phyloP scores from a whole-genome alignment of 2,888 invertebrate species.

The Stenurella melanura region DNA sequence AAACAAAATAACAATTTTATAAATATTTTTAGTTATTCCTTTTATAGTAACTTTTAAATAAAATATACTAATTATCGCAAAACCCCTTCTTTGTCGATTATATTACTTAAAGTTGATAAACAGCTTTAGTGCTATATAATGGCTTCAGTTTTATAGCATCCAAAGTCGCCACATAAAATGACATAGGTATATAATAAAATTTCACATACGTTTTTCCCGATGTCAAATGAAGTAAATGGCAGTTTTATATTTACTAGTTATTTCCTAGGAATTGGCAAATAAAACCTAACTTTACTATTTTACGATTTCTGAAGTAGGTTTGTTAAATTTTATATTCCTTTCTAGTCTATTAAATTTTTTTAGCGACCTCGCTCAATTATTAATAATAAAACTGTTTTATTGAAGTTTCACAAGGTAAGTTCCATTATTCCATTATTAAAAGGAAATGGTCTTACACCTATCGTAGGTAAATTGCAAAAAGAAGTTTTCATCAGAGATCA shows the following conservation, averaged over 20 bases:
- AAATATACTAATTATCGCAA: no score
- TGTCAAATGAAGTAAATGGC: slow-evolving; percentile 47
- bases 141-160: slow-evolving; percentile 24
- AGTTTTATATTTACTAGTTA: slow-evolving; percentile 52
- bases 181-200: slow-evolving; percentile 44
- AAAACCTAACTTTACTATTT: slow-evolving; percentile 44
- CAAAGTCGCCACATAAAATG: slow-evolving; percentile 25
- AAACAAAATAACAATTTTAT: no score
- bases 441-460: no score
- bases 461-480: no score
- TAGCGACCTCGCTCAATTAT: neutral
- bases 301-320: slow-evolving; percentile 37
- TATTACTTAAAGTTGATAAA: slow-evolving; percentile 20
- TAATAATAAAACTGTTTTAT: no score
- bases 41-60: no score
- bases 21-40: no score
- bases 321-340: slow-evolving; percentile 43
- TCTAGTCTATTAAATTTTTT: slow-evolving; percentile 27
- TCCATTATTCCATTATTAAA: no score
- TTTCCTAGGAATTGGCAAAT: slow-evolving; percentile 54
- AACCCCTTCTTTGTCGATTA: neutral
- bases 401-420: no score
- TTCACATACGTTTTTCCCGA: slow-evolving; percentile 48
- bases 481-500: no score
- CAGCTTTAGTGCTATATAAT: slow-evolving; percentile 20